Conservation (phyloP, 2,113 vertebrate genomes). For the Otocyon megalotis region DNA sequence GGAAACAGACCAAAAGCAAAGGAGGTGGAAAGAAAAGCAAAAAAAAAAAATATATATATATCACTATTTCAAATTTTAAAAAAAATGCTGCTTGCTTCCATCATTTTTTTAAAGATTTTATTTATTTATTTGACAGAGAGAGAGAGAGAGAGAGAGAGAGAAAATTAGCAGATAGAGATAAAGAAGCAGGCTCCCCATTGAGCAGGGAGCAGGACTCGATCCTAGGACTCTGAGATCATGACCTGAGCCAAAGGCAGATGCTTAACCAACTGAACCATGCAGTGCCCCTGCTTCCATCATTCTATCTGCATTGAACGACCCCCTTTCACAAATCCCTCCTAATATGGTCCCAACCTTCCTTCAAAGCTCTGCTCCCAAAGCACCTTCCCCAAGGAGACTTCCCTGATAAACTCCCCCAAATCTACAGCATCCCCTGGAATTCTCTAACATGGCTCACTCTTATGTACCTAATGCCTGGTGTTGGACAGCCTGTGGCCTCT, state of each 20-base stretch:
- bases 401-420: neutral
- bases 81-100: neutral
- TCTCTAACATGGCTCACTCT: neutral
- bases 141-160: too few species aligned
- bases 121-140: too few species aligned
- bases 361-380: neutral
- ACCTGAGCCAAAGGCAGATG: too few species aligned
- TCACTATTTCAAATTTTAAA: neutral
- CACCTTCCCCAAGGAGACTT: neutral
- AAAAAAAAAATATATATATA: neutral
- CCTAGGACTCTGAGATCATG: too few species aligned
- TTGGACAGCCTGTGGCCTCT: neutral
- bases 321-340: neutral
- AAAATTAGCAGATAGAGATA: too few species aligned
- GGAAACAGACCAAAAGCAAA: slow-evolving; percentile 12
- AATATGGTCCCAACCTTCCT: neutral
- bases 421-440: neutral
- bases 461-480: neutral
- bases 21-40: neutral
- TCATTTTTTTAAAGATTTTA: too few species aligned
- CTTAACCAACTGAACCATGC: too few species aligned
- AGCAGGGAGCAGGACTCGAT: too few species aligned
- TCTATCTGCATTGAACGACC: neutral
- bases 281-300: neutral
- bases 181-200: too few species aligned